These are phyloP conservation scores for Discoglossus pictus DNA, from an alignment of 2,797 vertebrate genomes.

Conservation along the genomic window DNA sequence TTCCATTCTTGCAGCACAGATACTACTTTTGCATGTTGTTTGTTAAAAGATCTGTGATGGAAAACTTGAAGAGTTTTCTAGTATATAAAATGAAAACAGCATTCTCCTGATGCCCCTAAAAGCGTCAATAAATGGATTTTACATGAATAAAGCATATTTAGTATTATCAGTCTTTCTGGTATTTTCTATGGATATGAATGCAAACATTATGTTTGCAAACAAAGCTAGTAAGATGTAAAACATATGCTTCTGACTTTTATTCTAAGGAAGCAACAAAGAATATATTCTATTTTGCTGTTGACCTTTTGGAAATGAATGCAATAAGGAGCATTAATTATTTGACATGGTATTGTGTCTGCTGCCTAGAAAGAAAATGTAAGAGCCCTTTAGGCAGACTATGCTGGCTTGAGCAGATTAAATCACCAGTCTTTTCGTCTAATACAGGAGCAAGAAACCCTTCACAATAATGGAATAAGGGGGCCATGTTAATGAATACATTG, in stretches of 20 bases:
- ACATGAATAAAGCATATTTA: slow-evolving; percentile 23
- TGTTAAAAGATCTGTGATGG: no score
- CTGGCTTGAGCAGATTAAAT: slow-evolving; percentile 43
- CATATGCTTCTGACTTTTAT: slow-evolving; percentile 26
- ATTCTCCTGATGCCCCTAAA: slow-evolving; percentile 13
- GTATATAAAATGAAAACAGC: slow-evolving; percentile 23
- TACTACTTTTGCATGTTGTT: no score
- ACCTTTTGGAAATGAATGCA: slow-evolving; percentile 37
- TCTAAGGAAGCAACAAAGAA: slow-evolving; percentile 46
- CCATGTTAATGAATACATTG: slow-evolving; percentile 37
- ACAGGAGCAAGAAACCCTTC: slow-evolving; percentile 31
- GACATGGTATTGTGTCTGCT: slow-evolving; percentile 41
- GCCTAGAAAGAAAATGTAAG: slow-evolving; percentile 24
- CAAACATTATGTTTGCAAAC: slow-evolving; percentile 42
- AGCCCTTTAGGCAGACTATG: slow-evolving; percentile 40
- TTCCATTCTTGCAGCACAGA: no score
- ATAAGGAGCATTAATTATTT: slow-evolving; percentile 42
- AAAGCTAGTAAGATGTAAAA: slow-evolving; percentile 45
- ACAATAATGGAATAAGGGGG: slow-evolving; percentile 37
- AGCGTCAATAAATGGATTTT: slow-evolving; percentile 48
- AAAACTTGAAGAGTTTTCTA: slow-evolving; percentile 13
- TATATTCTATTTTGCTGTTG: slow-evolving; percentile 44
- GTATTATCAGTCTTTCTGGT: slow-evolving; percentile 34
- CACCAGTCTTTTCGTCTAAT: slow-evolving; percentile 28
- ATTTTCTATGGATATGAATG: slow-evolving; percentile 39